Base-by-base conservation (phyloP, 2,113 vertebrate species). In the Nothocercus nigrocapillus region DNA sequence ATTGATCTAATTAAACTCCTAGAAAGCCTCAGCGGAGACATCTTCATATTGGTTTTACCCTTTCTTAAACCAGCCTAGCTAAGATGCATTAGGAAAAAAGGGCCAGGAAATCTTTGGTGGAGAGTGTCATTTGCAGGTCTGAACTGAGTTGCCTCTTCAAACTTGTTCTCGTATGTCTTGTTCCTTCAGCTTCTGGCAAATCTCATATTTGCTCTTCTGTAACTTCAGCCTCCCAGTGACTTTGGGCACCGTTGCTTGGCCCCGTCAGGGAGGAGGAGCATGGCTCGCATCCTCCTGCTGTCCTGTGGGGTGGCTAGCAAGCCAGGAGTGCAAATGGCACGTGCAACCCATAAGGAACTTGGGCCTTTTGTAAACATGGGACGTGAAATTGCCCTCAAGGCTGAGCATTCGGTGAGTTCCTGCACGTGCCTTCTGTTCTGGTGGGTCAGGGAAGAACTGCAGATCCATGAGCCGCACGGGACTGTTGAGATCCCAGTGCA, bases 1-100 rank as follows among this genome's bases (percentile, higher is more conserved):
- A 94, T 79, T 96, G 92, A 94, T 95, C 86, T 93, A 90, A 94
- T 95, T 96, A 96, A 93, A 93, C 69, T 90, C 80, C 49, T 75
- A 66, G 94, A 74, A 90, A 79, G 86, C 83, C 25, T 83, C 72
- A 40, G 83, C 40, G 90, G 86, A 94, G 88, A 92, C 70, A 79
- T 90, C 93, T 95, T 96, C 91, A 85, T 82, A 15, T n/a, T 45
- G 89, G 87, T 82, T 93, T 93, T 63, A 62, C 32, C 75, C 81
- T 36, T 73, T 66, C 88, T 85, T 68, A 75, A 84, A 67, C 40
- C 77, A 78, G 83, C 76, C 90, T 82, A 64, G 34, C 66, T 81
- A 22, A 62, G 68, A 85, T 30, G 28, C 13, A 36, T 78, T 89
- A 61, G 54, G 87, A 95, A 93, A 94, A 85, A 93, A 22, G 30